phyloP scores from a whole-genome alignment of 2,888 invertebrate species.

The Lottia gigantea region DNA sequence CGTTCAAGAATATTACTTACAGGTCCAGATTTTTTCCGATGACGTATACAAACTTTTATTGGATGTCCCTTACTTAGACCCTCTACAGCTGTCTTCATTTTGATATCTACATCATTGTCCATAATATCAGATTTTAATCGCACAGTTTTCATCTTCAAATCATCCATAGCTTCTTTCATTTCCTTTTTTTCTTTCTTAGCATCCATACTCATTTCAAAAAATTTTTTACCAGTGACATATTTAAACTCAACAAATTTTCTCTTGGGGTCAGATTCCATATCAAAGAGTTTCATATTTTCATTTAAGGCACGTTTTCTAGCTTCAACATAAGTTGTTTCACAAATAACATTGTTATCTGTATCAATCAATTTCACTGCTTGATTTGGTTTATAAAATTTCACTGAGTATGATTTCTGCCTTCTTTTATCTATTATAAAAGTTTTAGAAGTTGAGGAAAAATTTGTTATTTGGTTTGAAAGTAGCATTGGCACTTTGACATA shows the following conservation, averaged over 20 bases:
- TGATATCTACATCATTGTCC: conserved; percentile 31
- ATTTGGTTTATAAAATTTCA: too few relatives aligned
- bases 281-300: conserved; percentile 25
- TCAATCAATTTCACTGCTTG: conserved; percentile 26
- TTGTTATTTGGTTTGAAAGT: too few relatives aligned
- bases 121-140: conserved; percentile 24
- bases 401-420: too few relatives aligned
- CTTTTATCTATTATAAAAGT: too few relatives aligned
- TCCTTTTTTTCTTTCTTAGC: conserved; percentile 20
- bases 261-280: conserved; percentile 21
- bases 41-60: conserved; percentile 21
- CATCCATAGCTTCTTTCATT: background rate
- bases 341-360: conserved; percentile 19
- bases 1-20: too few relatives aligned
- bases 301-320: conserved; percentile 27
- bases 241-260: conserved; percentile 15
- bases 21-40: too few relatives aligned
- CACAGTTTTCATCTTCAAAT: conserved; percentile 25
- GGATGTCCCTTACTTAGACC: conserved; percentile 20
- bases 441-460: too few relatives aligned
- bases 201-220: conserved; percentile 19
- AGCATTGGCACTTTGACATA: too few relatives aligned
- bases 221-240: conserved; percentile 27
- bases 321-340: conserved; percentile 21
- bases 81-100: conserved; percentile 24